These are phyloP conservation scores for Dioctria rufipes DNA, from an alignment of 2,888 invertebrate species.

Conservation along the genomic window DNA sequence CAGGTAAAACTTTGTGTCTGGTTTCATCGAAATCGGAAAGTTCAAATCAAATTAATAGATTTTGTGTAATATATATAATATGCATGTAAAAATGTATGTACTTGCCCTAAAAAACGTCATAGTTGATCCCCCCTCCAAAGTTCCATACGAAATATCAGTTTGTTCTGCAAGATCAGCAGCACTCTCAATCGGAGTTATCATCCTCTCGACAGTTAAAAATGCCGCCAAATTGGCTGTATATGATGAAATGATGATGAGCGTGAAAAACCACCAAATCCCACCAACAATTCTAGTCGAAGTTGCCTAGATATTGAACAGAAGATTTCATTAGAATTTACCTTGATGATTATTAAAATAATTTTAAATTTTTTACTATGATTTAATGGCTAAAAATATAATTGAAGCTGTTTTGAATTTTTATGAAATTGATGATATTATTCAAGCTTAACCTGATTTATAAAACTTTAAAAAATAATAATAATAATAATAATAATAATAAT, in stretches of 20 bases:
- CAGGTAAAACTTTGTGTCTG: no score
- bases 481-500: no score
- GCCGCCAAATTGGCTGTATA: conserved; percentile 97
- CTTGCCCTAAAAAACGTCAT: conserved; percentile 96
- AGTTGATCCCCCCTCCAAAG: conserved; percentile 93
- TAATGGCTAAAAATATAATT: no score
- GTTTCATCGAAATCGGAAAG: no score
- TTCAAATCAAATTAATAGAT: no score
- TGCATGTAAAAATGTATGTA: conserved; percentile 54
- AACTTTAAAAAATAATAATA: not conserved
- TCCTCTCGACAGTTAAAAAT: conserved; percentile 96
- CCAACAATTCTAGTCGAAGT: conserved; percentile 96
- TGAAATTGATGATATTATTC: no score
- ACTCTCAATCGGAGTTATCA: conserved; percentile 95
- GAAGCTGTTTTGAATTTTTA: no score
- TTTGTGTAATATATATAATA: no score
- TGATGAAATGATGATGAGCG: conserved; percentile 97
- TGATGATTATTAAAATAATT: not conserved
- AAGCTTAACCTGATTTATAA: not conserved
- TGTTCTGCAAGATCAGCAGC: conserved; percentile 96
- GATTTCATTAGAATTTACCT: not conserved
- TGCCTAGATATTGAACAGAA: conserved; percentile 74
- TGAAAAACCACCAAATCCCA: conserved; percentile 99
- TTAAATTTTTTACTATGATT: no score
- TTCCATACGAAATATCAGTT: conserved; percentile 94